Percentiles rank a stretch among this genome's conserved stretches.
Evolutionary conservation across 1,140 invertebrate species (phyloP).

Genomic region (Lordiphosa mommai): DNA sequence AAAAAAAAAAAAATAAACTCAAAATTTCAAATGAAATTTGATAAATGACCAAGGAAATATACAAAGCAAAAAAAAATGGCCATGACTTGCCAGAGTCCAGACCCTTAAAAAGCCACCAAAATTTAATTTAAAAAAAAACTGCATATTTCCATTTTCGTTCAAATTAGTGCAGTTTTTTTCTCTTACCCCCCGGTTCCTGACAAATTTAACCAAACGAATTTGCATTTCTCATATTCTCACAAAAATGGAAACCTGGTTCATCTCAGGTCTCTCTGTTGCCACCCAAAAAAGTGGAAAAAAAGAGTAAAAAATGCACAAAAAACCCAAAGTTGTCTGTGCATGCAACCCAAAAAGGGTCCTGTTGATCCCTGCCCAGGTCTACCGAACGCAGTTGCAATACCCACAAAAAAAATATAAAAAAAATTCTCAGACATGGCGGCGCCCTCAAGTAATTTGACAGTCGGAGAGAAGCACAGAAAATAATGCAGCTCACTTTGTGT

Average conservation of each 20-base stretch:
- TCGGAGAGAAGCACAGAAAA: conserved; percentile 23
- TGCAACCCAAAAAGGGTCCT: conserved; percentile 5
- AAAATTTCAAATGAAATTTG: conserved; percentile 47
- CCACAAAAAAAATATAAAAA: conserved; percentile 35
- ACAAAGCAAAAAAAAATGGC: conserved; percentile 42
- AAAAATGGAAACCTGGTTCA: conserved; percentile 25
- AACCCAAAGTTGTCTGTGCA: conserved; percentile 42
- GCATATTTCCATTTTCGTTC: conserved; percentile 10
- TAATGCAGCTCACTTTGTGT: conserved; percentile 39
- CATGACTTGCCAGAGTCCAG: conserved; percentile 15
- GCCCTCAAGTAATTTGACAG: conserved; percentile 76
- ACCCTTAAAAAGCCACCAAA: conserved; percentile 21
- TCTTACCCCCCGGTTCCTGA: conserved; percentile 30
- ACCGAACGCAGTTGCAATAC: conserved; percentile 45
- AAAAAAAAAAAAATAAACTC: conserved; percentile 17
- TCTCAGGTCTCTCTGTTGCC: background rate
- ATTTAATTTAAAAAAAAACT: conserved; percentile 33
- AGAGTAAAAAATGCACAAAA: conserved; percentile 13
- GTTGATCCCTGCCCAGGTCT: background rate
- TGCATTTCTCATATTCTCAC: conserved; percentile 63
- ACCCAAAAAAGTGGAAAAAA: background rate
- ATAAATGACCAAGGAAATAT: conserved; percentile 65
- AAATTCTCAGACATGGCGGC: conserved; percentile 71
- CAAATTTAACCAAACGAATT: conserved; percentile 65
- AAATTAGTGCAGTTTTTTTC: conserved; percentile 71